Evolutionary conservation across 2,888 invertebrate species (phyloP), one percentile per base, ranked within the genome.

Genomic region (Malthinus flaveolus): DNA sequence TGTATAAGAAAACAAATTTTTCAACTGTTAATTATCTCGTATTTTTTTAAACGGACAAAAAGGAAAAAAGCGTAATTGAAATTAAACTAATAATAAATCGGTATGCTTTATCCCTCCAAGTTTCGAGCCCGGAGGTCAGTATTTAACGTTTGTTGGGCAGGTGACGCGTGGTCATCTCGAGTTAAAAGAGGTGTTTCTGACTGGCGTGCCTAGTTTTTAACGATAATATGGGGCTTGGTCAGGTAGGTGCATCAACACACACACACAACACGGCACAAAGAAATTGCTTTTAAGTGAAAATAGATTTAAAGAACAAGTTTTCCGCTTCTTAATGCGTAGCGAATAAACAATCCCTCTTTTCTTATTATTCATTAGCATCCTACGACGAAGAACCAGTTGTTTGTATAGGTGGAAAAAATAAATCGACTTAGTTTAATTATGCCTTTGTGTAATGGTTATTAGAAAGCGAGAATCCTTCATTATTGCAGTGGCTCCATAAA

Each of bases 111-210:
- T 23, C 23, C 23, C 23, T 23, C 5, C 2, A 23, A 23, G 23
- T 5, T 23, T 5, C 2, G 5, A 23, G 23, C 23, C 39, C 12
- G 13, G 39, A 42, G 39, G 39, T 13, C 11, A 7, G 8, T 42
- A 54, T 45, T 59, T 59, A 50, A 50, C 51, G 54, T 54, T 37
- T 34, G 15, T 31, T 31, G 37, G 48, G 54, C 58, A 61, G 61
- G 61, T 61, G 61, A 61, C 61, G 57, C 61, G 61, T 61, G 61
- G 61, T 57, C 61, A 56, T 53, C 50, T 33, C 37, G 15, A 44
- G 34, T 46, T 50, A 58, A 61, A 56, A 48, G 50, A 54, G 61
- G 61, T 61, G 57, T 53, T 57, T 58, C 54, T 44, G 54, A 49
- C 49, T 51, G 57, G 54, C 61, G 57, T 61, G 61, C 54, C 57